Evolutionary conservation across 2,797 vertebrate species (phyloP), one percentile per base, ranked within the genome.

Genomic region (Agapornis canus): DNA sequence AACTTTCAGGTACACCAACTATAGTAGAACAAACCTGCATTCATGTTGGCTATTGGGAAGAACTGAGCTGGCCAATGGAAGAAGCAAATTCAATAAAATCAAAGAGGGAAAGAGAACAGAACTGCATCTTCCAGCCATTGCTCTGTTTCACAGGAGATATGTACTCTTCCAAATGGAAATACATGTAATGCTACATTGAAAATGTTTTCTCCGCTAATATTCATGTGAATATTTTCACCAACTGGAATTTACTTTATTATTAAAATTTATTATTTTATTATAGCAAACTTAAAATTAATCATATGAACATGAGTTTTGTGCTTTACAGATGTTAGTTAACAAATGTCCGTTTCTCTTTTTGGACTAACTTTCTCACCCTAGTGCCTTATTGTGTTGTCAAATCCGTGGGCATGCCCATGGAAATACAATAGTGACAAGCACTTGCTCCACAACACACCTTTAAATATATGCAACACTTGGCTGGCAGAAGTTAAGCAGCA

Each of bases 141-240:
- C 66, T 66, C 19, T 51, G 15, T 32, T 75, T 73, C 49, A 77
- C 29, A 48, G 51, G 39, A 68, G 63, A 66, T 66, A 51, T 15
- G 31, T 57, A 63, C 49, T 70, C 23, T 65, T 80, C 52, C 47
- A 48, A 71, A 63, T 52, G 19, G 37, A 71, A 79, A 61, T 47
- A 94, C 71, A 88, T 91, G 43, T 91, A 94, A 78, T 52, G 63
- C 29, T 95, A 89, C 76, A 48, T 56, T 76, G 80, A 92, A 97
- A 96, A 96, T 72, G 94, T 37, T 94, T 77, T 93, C 96, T 91
- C 92, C 89, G 68, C 51, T 93, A 96, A 93, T 85, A 93, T 78
- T 96, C 71, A 85, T 88, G 89, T 94, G 90, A 97, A 80, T 92
- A 75, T 63, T 95, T 94, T 75, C 39, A 91, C 31, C 75, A 82